phyloP scores from a whole-genome alignment of 1,140 invertebrate genomes.

The Leptinotarsa undecemlineata region DNA sequence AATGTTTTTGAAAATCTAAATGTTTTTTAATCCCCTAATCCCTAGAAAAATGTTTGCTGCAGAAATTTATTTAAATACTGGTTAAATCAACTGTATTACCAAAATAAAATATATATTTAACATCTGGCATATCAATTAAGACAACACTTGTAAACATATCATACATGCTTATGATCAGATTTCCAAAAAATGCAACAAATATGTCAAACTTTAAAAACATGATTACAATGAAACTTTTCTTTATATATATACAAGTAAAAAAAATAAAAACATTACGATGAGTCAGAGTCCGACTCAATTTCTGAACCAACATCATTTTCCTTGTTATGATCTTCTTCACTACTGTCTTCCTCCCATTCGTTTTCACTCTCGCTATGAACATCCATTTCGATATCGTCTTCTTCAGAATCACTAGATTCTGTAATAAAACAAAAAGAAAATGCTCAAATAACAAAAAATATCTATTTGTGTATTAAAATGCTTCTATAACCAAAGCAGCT shows the following conservation, averaged over 20 bases:
- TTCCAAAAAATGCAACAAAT: background rate
- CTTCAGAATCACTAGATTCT: constrained; percentile 47
- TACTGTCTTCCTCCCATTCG: constrained; percentile 51
- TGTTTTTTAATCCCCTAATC: background rate
- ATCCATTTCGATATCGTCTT: constrained; percentile 39
- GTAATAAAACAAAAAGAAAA: constrained; percentile 22
- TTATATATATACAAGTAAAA: constrained; percentile 1
- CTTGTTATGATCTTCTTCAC: constrained; percentile 31
- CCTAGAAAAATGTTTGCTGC: background rate
- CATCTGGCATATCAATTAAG: background rate
- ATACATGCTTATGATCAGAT: background rate
- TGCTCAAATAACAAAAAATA: too few species aligned
- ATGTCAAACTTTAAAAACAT: background rate
- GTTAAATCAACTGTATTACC: background rate
- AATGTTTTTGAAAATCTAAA: constrained; percentile 20
- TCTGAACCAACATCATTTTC: constrained; percentile 26
- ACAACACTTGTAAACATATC: background rate
- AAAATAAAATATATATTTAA: background rate
- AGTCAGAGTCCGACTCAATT: background rate
- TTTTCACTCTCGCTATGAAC: constrained; percentile 50
- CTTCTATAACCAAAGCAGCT: too few species aligned
- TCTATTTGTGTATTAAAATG: too few species aligned
- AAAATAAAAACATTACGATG: background rate
- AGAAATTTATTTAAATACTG: background rate
- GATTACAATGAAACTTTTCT: background rate